Percentiles rank a stretch among this genome's conserved stretches.
Conservation (phyloP, 1,140 invertebrate species). For the Drosophila seguyi region DNA sequence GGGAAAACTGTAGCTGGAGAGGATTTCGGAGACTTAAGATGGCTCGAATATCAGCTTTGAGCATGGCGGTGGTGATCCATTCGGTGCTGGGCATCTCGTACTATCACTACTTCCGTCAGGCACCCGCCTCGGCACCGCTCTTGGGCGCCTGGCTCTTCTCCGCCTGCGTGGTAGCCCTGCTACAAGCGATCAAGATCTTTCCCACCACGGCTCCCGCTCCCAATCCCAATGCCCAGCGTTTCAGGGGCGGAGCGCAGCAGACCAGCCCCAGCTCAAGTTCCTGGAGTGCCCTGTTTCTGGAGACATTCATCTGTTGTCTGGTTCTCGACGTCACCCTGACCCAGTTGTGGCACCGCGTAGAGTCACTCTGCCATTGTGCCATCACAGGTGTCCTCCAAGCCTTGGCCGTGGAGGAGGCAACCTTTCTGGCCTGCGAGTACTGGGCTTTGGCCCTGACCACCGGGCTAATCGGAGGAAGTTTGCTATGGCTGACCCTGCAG, state of each 20-base stretch:
- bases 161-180: constrained; percentile 52
- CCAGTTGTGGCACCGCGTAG: constrained; percentile 67
- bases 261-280: background rate
- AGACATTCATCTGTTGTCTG: constrained; percentile 57
- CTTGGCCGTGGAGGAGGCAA: constrained; percentile 43
- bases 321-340: constrained; percentile 56
- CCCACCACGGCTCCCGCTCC: constrained; percentile 17
- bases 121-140: constrained; percentile 40
- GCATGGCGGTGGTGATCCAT: constrained; percentile 57
- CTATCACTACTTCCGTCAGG: constrained; percentile 58
- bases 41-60: constrained; percentile 50
- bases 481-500: constrained; percentile 64
- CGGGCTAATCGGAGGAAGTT: constrained; percentile 52
- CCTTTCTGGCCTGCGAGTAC: constrained; percentile 53
- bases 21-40: constrained; percentile 15
- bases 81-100: constrained; percentile 68
- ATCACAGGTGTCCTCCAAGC: constrained; percentile 54
- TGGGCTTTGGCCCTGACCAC: constrained; percentile 53
- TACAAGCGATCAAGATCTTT: constrained; percentile 50
- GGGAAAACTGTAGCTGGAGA: background rate
- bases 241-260: background rate
- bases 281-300: constrained; percentile 34
- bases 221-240: background rate
- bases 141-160: constrained; percentile 66
- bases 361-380: constrained; percentile 58